Percentiles rank a stretch among this genome's conserved stretches.
Evolutionary conservation across 2,888 invertebrate genomes (phyloP).

Genomic region (Metopia argyrocephala): DNA sequence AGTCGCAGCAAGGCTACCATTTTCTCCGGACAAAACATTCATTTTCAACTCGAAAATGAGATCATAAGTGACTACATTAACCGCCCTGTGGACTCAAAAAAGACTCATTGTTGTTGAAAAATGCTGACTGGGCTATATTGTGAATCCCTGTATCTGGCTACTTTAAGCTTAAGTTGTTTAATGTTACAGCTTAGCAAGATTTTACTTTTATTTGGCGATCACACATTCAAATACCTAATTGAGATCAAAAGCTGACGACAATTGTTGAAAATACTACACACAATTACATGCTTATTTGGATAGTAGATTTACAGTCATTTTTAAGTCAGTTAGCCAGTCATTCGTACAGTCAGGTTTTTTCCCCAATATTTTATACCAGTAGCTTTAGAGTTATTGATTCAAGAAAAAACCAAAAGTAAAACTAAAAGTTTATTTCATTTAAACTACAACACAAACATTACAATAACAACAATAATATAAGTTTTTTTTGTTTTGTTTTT

Average conservation of each 20-base stretch:
- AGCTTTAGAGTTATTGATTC: slow-evolving; percentile 11
- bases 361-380: slow-evolving; percentile 2
- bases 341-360: not conserved
- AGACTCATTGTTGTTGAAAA: too few relatives aligned
- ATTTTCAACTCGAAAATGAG: too few relatives aligned
- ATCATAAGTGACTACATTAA: too few relatives aligned
- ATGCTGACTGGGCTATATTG: too few relatives aligned
- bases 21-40: too few relatives aligned
- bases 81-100: too few relatives aligned
- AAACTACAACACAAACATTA: not conserved
- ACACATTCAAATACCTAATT: slow-evolving; percentile 23
- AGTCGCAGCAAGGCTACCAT: too few relatives aligned
- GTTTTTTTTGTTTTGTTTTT: slow-evolving; percentile 54
- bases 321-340: not conserved
- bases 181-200: not conserved
- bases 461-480: slow-evolving; percentile 30
- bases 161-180: not conserved
- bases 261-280: not conserved
- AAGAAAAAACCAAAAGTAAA: slow-evolving; percentile 20
- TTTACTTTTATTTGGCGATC: slow-evolving; percentile 26
- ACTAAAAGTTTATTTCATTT: not conserved
- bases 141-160: not conserved
- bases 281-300: not conserved
- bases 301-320: not conserved
- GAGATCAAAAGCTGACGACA: not conserved